Evolutionary conservation across 1,140 invertebrate genomes (phyloP).

Genomic region (Bombus haemorrhoidalis): DNA sequence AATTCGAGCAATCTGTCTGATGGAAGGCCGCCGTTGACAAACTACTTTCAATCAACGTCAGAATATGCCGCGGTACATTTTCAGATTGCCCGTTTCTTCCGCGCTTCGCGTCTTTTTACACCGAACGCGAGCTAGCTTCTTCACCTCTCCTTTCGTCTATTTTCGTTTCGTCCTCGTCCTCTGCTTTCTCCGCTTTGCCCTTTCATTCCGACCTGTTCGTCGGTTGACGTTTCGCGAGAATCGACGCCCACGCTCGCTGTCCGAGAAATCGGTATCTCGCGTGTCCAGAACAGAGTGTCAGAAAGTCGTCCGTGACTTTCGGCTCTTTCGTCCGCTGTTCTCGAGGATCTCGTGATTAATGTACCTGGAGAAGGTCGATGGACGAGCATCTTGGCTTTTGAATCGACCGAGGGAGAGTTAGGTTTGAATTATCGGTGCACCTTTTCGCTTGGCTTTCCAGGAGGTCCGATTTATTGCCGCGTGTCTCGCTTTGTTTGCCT

Average conservation of each 20-base stretch:
- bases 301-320: conserved; percentile 1
- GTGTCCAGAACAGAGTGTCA: neutral
- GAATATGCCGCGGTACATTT: conserved; percentile 31
- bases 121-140: neutral
- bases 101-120: neutral
- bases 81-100: conserved; percentile 26
- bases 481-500: too few relatives aligned
- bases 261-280: neutral
- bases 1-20: conserved; percentile 45
- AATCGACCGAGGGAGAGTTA: too few relatives aligned
- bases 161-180: neutral
- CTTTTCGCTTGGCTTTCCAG: too few relatives aligned
- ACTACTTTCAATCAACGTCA: conserved; percentile 46
- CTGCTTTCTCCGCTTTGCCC: neutral
- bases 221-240: neutral
- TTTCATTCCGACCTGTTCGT: neutral
- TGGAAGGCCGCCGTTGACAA: conserved; percentile 30
- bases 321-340: neutral
- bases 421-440: too few relatives aligned
- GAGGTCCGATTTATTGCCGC: too few relatives aligned
- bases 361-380: neutral
- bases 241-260: neutral
- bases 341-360: neutral
- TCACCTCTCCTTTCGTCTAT: conserved; percentile 8
- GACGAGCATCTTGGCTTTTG: neutral